Conservation (phyloP, 2,888 invertebrate genomes). For the Parnassius mnemosyne region DNA sequence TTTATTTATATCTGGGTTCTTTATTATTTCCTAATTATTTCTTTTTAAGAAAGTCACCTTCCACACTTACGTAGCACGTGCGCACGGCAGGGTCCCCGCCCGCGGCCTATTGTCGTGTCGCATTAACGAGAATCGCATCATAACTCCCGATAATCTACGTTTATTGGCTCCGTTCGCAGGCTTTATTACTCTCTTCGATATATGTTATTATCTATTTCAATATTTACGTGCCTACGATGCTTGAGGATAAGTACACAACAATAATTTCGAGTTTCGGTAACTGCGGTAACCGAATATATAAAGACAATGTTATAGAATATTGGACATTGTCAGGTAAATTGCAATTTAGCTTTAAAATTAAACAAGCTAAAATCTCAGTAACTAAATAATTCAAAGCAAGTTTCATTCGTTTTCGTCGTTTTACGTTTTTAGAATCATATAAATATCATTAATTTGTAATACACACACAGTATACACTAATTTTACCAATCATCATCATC, state of each 20-base stretch:
- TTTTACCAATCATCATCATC: no score
- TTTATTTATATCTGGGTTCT: no score
- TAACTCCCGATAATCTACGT: slow-evolving; percentile 79
- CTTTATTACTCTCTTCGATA: slow-evolving; percentile 47
- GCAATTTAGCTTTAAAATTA: no score
- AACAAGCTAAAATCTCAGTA: no score
- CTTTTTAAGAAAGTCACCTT: slow-evolving; percentile 28
- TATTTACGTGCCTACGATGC: slow-evolving; percentile 22
- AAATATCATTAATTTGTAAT: no score
- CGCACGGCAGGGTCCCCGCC: slow-evolving; percentile 41
- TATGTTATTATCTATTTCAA: slow-evolving; percentile 26
- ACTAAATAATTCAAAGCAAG: no score
- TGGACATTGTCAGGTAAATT: no score
- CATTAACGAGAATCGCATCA: slow-evolving; percentile 76
- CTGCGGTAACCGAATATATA: slow-evolving; percentile 1
- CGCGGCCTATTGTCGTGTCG: slow-evolving; percentile 73
- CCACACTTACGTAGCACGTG: slow-evolving; percentile 30
- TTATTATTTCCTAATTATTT: no score
- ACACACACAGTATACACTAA: no score
- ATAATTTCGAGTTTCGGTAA: slow-evolving; percentile 34
- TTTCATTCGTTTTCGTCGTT: no score
- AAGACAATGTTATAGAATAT: no score
- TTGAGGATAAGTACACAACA: slow-evolving; percentile 21
- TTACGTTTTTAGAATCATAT: no score
- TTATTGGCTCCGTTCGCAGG: slow-evolving; percentile 71